Evolutionary conservation across 2,888 invertebrate genomes (phyloP).

Genomic region (Ophraella communa): DNA sequence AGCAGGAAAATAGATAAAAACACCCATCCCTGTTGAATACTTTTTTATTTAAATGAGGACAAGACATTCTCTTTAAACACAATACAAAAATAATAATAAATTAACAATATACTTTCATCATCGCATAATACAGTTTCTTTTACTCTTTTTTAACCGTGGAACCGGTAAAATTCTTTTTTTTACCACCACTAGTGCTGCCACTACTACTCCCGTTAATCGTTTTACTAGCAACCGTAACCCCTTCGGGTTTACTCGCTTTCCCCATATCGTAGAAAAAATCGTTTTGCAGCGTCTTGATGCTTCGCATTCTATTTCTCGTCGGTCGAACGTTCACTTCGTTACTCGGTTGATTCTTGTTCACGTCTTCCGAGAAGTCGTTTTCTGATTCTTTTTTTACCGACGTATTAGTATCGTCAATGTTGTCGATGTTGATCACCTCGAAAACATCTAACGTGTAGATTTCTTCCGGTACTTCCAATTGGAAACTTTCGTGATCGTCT

Average conservation of each 20-base stretch:
- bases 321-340: constrained; percentile 56
- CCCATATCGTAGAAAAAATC: constrained; percentile 78
- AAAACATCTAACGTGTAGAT: constrained; percentile 31
- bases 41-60: neutral
- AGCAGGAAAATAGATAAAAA: neutral
- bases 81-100: neutral
- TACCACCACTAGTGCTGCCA: no score
- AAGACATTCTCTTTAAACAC: neutral
- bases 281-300: constrained; percentile 56
- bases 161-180: no score
- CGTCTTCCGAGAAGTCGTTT: constrained; percentile 6
- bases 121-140: neutral
- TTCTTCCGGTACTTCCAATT: constrained; percentile 37
- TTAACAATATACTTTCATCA: neutral
- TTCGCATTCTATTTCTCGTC: constrained; percentile 69
- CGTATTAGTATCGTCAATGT: constrained; percentile 13
- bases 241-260: constrained; percentile 47
- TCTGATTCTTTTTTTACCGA: constrained; percentile 8
- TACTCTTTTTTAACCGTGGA: constrained; percentile 6
- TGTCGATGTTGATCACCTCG: constrained; percentile 27
- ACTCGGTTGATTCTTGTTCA: neutral
- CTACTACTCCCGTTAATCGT: constrained; percentile 6
- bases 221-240: no score
- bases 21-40: neutral
- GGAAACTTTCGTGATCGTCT: constrained; percentile 28